phyloP scores from a whole-genome alignment of 1,140 invertebrate species.

The Gerris buenoi region DNA sequence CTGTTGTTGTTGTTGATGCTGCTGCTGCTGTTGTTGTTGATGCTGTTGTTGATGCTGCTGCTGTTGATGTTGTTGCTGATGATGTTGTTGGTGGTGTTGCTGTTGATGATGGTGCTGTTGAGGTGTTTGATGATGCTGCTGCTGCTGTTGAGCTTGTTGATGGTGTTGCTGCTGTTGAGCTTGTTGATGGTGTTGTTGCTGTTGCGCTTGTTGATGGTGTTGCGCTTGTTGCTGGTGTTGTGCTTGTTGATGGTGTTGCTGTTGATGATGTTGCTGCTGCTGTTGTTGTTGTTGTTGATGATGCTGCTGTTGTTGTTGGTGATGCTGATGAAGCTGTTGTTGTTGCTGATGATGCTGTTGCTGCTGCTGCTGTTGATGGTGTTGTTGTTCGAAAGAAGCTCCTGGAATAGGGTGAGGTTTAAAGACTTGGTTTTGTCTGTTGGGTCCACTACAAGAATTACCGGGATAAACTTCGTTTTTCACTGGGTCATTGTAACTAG shows the following conservation, averaged over 20 bases:
- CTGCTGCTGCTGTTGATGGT: not conserved
- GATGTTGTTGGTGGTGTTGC: constrained; percentile 28
- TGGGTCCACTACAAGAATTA: not conserved
- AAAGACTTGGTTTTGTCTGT: not conserved
- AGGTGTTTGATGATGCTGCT: constrained; percentile 33
- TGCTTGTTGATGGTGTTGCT: constrained; percentile 11
- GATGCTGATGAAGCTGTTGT: constrained; percentile 29
- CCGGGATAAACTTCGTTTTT: not conserved
- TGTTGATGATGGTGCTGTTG: constrained; percentile 48
- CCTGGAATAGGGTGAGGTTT: not conserved
- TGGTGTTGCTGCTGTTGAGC: constrained; percentile 20
- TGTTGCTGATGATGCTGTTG: constrained; percentile 47
- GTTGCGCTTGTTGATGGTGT: not conserved
- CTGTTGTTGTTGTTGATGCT: not conserved
- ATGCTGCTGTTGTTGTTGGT: constrained; percentile 13
- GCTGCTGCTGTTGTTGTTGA: constrained; percentile 24
- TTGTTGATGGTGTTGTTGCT: constrained; percentile 16
- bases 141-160: not conserved
- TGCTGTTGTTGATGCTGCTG: constrained; percentile 22
- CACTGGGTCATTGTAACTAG: not conserved
- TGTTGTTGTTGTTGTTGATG: constrained; percentile 25
- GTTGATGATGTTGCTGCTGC: constrained; percentile 17
- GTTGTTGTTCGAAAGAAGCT: not conserved
- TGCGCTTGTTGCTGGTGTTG: not conserved
- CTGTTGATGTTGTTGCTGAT: not conserved